phyloP scores from a whole-genome alignment of 2,113 vertebrate genomes.

The Trogon melanurus region DNA sequence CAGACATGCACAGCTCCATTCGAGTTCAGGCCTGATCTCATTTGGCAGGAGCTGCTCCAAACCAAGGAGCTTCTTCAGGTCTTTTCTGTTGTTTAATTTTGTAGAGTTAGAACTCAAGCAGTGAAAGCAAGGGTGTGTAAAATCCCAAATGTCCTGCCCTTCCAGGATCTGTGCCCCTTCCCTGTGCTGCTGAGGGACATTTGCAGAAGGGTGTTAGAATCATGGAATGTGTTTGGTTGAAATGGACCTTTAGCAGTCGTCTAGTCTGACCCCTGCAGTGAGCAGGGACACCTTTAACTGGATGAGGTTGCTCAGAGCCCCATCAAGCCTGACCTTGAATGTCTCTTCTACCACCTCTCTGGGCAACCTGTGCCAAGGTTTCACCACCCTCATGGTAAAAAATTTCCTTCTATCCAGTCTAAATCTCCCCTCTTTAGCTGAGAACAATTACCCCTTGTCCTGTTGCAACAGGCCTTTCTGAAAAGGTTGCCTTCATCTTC shows the following conservation, averaged over 20 bases:
- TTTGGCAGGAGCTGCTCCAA: not conserved
- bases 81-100: not conserved
- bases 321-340: too few species aligned
- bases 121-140: not conserved
- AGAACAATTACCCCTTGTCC: too few species aligned
- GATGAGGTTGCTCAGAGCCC: too few species aligned
- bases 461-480: too few species aligned
- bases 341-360: too few species aligned
- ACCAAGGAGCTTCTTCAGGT: not conserved
- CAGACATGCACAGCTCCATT: not conserved
- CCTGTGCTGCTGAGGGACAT: not conserved
- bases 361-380: too few species aligned
- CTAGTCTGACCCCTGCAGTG: not conserved
- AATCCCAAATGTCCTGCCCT: not conserved
- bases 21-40: not conserved
- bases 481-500: too few species aligned
- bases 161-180: not conserved
- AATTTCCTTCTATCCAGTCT: too few species aligned
- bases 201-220: not conserved
- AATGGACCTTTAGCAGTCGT: not conserved
- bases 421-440: too few species aligned
- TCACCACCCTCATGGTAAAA: too few species aligned
- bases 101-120: not conserved
- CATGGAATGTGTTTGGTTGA: not conserved
- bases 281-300: too few species aligned